phyloP scores from a whole-genome alignment of 2,113 vertebrate species.

The Bos indicus region DNA sequence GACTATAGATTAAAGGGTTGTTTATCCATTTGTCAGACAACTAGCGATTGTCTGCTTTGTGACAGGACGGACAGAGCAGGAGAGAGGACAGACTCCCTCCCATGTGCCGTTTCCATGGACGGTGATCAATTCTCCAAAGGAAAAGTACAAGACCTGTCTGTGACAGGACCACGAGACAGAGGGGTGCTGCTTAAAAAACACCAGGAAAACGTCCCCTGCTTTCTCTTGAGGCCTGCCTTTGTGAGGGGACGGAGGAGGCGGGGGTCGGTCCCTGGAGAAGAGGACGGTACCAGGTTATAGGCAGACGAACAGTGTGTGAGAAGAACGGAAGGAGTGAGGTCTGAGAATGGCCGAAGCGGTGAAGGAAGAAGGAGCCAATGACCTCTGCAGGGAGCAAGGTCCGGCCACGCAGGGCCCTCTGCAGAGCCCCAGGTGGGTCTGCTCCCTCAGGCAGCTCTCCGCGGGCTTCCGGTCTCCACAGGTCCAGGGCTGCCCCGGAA shows the following conservation, averaged over 20 bases:
- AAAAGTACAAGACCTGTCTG: background rate
- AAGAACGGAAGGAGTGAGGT: background rate
- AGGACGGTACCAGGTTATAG: accelerated
- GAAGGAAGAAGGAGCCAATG: background rate
- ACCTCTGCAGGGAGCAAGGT: too few species aligned
- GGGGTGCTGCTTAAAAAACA: background rate
- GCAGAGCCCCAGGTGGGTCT: accelerated
- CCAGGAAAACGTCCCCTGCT: background rate
- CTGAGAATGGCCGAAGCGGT: background rate
- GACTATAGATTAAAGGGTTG: background rate
- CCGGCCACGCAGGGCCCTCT: accelerated
- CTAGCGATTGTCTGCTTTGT: background rate
- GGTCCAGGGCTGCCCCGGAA: background rate
- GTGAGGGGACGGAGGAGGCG: accelerated
- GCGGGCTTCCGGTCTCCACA: accelerated
- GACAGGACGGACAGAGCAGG: background rate
- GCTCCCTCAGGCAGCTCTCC: accelerated
- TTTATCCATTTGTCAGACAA: background rate
- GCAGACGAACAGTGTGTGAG: accelerated
- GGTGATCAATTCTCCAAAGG: background rate
- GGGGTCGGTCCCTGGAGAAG: too few species aligned
- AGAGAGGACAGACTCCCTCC: background rate
- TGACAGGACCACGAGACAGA: background rate
- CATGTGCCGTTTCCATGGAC: accelerated
- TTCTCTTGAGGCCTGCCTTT: background rate